These are phyloP conservation scores for Equus przewalskii DNA, from an alignment of 2,113 vertebrate genomes.

Conservation along the genomic window DNA sequence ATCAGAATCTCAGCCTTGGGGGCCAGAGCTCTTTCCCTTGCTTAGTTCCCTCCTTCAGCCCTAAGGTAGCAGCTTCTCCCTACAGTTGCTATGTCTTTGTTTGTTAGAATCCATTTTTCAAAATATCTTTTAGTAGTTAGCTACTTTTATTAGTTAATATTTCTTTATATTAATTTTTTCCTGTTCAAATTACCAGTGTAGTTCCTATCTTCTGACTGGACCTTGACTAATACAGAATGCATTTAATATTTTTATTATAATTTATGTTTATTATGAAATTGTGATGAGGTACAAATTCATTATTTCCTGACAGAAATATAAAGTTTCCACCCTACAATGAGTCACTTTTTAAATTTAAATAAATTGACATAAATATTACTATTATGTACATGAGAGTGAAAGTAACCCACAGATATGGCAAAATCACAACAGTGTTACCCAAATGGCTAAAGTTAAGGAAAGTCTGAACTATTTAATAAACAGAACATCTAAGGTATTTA, in stretches of 20 bases:
- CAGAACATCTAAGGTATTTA: background rate
- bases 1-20: background rate
- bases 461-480: background rate
- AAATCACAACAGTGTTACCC: background rate
- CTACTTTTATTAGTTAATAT: background rate
- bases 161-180: background rate
- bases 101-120: background rate
- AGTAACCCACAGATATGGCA: background rate
- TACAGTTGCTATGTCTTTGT: background rate
- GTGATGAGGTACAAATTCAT: background rate
- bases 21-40: background rate
- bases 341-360: background rate
- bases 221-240: background rate
- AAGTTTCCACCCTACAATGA: background rate
- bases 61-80: background rate
- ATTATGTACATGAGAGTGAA: background rate
- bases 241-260: background rate
- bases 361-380: background rate
- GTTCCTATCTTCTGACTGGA: background rate
- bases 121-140: background rate
- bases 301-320: conserved; percentile 7
- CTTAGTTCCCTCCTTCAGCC: background rate
- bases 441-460: background rate
- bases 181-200: background rate
- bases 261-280: background rate